Base-by-base conservation (phyloP, 2,888 invertebrate genomes). In the Crocallis elinguaria region DNA sequence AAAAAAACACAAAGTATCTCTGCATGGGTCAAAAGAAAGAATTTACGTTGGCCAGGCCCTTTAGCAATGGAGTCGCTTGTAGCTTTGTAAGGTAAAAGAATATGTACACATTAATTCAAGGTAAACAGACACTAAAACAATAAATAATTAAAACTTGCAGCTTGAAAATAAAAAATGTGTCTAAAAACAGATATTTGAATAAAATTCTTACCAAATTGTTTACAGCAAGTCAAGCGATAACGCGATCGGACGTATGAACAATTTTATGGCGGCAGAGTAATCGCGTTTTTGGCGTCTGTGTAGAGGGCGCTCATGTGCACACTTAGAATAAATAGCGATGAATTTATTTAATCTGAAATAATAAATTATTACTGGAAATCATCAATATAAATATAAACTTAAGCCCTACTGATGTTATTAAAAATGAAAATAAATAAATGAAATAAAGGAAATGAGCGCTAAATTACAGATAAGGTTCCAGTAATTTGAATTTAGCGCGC, bases 131-230 rank as follows among this genome's bases (percentile, higher is more conserved):
- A 30, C 6, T 8, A 37, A 7, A 13, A n/a, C 13, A 35, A 29
- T 29, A 21, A 21, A 21, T 29, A 29, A 29, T 8, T 8, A 36
- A 37, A 46, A 43, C 6, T 13, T 32, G n/a, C 25, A 33, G 8
- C n/a, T 11, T 12, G 5, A 13, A 6, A 38, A 13, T 38, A 27
- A 0, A 57, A 63, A 65, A 60, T 58, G 16, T 49, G 54, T 49
- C 30, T 66, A 64, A 67, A 73, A 66, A 2, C 14, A 12, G 17
- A 23, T 14, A 45, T 16, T 12, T 41, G 21, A 35, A 23, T 36
- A 49, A 42, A 55, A 66, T 83, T 84, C 90, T 89, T 67, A 90
- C 90, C 70, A 74, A 81, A 74, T 77, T 89, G 87, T 90, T 89
- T 88, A 90, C 86, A 78, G 85, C 82, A 69, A 82, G 77, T 77